Evolutionary conservation across 2,888 invertebrate genomes (phyloP), one percentile per base, ranked within the genome.

Genomic region (Silvanus unidentatus): DNA sequence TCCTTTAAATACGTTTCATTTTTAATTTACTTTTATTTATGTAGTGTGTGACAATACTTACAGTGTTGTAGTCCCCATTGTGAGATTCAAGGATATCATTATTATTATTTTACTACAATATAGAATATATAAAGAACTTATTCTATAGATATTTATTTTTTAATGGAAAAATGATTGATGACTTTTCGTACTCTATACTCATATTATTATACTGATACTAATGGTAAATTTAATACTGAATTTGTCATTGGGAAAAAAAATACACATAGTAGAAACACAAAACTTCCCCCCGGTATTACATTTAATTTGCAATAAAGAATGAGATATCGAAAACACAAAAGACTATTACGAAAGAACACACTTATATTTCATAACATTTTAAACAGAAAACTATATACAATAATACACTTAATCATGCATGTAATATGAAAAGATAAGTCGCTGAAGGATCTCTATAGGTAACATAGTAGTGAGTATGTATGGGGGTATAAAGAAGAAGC

Each of bases 381-480:
- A 22, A 22, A 22, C 51, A 53, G 57, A 61, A 61, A 62, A 60
- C 52, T 58, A 55, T 48, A 47, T 46, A 52, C 55, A 62, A 64
- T 61, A 63, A 64, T 54, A 60, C 53, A 58, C 47, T 60, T 60
- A 63, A 65, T 66, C 63, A 66, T 62, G 64, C 62, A 59, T 64
- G 62, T 61, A 65, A 66, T 65, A 55, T 57, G 60, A 56, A 55
- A 60, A 61, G 62, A 62, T 55, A 55, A 59, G 53, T 58, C 57
- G 55, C 50, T 51, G 54, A 37, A 37, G 48, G 49, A 54, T 52
- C 57, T 55, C 55, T 48, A 50, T 47, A 47, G 48, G 32, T 32
- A 32, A 37, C 4, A 12, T 37, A 13, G 37, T 37, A n/a, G n/a
- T n/a, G n/a, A n/a, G 32, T 22, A 8, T 22, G 8, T 48, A 45